Conservation (phyloP, 1,140 invertebrate species). For the Pachypeltis micranthus region DNA sequence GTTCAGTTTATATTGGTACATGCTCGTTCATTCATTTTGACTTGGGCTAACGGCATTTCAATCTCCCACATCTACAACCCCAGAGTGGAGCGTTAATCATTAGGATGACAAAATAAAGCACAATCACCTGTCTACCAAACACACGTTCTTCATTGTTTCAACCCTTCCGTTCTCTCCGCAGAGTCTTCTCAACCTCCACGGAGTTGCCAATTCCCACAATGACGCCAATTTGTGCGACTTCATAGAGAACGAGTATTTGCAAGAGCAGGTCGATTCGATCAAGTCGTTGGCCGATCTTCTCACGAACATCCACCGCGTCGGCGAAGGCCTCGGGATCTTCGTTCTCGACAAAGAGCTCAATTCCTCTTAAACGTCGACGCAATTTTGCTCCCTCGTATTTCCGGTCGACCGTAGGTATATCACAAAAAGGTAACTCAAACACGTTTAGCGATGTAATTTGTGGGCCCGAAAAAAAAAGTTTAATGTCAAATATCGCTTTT, state of each 20-base stretch:
- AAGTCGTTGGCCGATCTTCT: constrained; percentile 58
- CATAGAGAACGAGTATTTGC: constrained; percentile 55
- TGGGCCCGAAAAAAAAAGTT: no score
- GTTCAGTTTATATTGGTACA: no score
- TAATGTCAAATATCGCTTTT: no score
- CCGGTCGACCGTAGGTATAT: no score
- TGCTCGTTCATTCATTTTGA: no score
- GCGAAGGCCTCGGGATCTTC: constrained; percentile 58
- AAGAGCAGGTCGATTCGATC: constrained; percentile 65
- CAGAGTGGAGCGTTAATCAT: no score
- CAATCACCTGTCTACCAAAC: no score
- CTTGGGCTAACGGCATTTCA: no score
- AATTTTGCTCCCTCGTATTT: background rate
- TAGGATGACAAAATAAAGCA: no score
- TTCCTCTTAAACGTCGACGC: constrained; percentile 2
- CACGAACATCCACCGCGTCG: constrained; percentile 56
- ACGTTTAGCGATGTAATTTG: no score
- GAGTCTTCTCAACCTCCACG: constrained; percentile 54
- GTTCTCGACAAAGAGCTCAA: constrained; percentile 55
- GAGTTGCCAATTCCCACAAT: constrained; percentile 46
- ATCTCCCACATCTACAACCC: no score
- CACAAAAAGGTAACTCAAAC: no score
- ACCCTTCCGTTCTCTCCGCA: constrained; percentile 32
- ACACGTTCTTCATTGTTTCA: background rate
- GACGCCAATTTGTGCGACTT: constrained; percentile 63